These are phyloP conservation scores for Chironomus riparius DNA, from an alignment of 2,888 invertebrate genomes.

Conservation along the genomic window DNA sequence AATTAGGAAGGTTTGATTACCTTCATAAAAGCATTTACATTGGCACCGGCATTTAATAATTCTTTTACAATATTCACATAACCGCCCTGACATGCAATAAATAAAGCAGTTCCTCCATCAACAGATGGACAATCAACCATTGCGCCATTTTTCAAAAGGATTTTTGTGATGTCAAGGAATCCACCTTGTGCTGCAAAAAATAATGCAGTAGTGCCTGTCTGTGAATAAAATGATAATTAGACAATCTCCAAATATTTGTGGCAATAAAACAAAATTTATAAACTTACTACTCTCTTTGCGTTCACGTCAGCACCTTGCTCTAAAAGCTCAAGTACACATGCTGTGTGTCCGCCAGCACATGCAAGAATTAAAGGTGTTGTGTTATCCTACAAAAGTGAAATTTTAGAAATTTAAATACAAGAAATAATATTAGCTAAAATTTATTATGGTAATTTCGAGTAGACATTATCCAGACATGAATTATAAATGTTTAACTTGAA, in stretches of 20 bases:
- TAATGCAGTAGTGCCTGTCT: conserved; percentile 87
- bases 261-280: background rate
- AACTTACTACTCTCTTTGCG: conserved; percentile 64
- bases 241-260: background rate
- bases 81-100: conserved; percentile 84
- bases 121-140: conserved; percentile 68
- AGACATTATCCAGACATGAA: background rate
- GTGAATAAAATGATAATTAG: no score
- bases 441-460: background rate
- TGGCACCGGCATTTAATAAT: conserved; percentile 69
- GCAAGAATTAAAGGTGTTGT: conserved; percentile 89
- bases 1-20: conserved; percentile 41
- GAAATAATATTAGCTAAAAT: background rate
- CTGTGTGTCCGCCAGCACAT: conserved; percentile 81
- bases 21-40: conserved; percentile 76
- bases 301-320: conserved; percentile 87
- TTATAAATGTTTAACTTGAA: background rate
- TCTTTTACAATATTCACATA: conserved; percentile 81
- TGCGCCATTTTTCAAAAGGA: conserved; percentile 70
- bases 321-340: conserved; percentile 76
- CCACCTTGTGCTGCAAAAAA: conserved; percentile 94
- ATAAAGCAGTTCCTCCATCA: conserved; percentile 91
- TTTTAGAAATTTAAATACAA: no score
- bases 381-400: conserved; percentile 62
- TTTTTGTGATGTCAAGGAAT: conserved; percentile 68